Base-by-base conservation (phyloP, 2,888 invertebrate species). In the Elaeidobius kamerunicus region DNA sequence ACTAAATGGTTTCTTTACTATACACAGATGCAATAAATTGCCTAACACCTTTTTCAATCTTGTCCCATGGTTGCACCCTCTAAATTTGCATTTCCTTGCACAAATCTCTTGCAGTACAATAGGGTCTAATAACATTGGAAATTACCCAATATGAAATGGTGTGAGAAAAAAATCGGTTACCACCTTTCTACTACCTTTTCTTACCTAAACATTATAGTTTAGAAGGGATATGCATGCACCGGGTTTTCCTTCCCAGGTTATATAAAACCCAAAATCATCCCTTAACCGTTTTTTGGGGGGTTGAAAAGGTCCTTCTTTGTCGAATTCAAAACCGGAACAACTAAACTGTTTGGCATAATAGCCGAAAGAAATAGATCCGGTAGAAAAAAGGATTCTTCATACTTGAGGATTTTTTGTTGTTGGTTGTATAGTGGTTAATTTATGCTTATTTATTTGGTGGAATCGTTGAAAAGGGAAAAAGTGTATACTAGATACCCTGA, bases 231-330 rank as follows among this genome's bases (percentile, higher is more conserved):
- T 27, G n/a, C 43, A 4, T 4, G 34, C 32, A 19, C 15, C 15
- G 20, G 15, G 38, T 27, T 48, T 41, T 32, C 34, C 48, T 48
- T 47, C 28, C 45, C 40, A 41, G 48, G 41, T 32, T 32, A 48
- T 35, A 48, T 41, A 41, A 41, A 48, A 48, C 48, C 48, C 32
- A 48, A 40, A 48, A 53, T 53, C 53, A 55, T 55, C 55, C 55
- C 55, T 50, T 55, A 55, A 55, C 55, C 55, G 55, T 55, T 51
- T 41, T 45, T 19, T 19, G 23, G 53, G 53, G 42, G 48, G 41
- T 53, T 15, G 40, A 34, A 47, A 53, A 43, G 43, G 43, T 38
- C 39, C 47, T 40, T 44, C 53, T 23, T 38, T n/a, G n/a, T n/a
- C n/a, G n/a, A n/a, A n/a, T n/a, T 43, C 17, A 12, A 48, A 48